Conservation (phyloP, 2,888 invertebrate genomes). For the Seladonia tumulorum region DNA sequence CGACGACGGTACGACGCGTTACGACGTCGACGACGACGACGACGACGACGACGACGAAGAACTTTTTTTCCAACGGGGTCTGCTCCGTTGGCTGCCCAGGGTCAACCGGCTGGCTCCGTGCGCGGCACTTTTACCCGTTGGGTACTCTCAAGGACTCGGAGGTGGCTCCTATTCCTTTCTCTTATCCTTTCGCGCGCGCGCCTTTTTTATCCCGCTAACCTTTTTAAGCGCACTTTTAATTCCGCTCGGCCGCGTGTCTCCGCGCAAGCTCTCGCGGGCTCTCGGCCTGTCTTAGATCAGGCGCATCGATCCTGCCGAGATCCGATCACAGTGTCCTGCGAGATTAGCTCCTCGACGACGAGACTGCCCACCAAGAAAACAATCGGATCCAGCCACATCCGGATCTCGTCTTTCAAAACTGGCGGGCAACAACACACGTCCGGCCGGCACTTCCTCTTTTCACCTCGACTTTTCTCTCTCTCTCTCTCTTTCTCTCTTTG, state of each 20-base stretch:
- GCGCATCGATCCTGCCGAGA: too few species aligned
- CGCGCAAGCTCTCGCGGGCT: conserved; percentile 33
- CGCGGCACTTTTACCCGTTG: conserved; percentile 82
- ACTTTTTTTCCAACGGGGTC: conserved; percentile 72
- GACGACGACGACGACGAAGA: conserved; percentile 54
- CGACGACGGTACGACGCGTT: conserved; percentile 23
- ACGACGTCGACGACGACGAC: conserved; percentile 43
- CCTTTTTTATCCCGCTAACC: conserved; percentile 82
- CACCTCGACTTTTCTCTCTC: conserved; percentile 22
- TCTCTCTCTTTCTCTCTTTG: too few species aligned
- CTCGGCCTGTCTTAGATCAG: too few species aligned
- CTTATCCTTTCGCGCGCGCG: conserved; percentile 83
- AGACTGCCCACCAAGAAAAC: conserved; percentile 29
- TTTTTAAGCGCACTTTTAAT: conserved; percentile 81
- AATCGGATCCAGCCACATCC: conserved; percentile 69
- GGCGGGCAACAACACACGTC: conserved; percentile 42
- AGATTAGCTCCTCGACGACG: not conserved
- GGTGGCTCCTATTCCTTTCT: conserved; percentile 83
- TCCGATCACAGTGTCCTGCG: too few species aligned
- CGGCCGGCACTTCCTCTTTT: conserved; percentile 50
- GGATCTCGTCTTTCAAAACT: conserved; percentile 70
- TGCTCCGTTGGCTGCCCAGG: conserved; percentile 78
- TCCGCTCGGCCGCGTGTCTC: conserved; percentile 72
- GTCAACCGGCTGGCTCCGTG: conserved; percentile 83
- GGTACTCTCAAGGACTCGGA: conserved; percentile 83